phyloP scores from a whole-genome alignment of 2,888 invertebrate genomes.

The Lottia scabra region DNA sequence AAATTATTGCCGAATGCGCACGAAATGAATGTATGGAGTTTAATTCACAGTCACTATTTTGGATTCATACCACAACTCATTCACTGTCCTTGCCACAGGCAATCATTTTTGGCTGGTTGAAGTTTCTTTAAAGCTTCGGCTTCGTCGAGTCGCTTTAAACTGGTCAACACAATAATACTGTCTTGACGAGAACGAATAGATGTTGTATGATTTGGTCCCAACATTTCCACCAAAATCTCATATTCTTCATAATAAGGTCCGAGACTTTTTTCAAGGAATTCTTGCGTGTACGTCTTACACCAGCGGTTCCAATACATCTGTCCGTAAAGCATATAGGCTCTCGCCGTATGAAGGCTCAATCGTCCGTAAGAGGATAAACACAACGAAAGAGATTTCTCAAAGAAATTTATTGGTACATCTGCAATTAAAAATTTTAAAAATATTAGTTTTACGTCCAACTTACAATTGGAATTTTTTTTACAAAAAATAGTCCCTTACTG shows the following conservation, averaged over 20 bases:
- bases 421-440: slow-evolving; percentile 17
- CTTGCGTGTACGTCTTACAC: slow-evolving; percentile 10
- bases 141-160: slow-evolving; percentile 30
- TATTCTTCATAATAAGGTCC: slow-evolving; percentile 36
- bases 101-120: slow-evolving; percentile 26
- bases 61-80: neutral
- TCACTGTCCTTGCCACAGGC: neutral
- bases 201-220: slow-evolving; percentile 39
- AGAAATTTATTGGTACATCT: slow-evolving; percentile 39
- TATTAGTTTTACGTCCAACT: too few relatives aligned
- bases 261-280: slow-evolving; percentile 30
- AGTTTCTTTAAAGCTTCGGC: slow-evolving; percentile 26
- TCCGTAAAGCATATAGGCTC: slow-evolving; percentile 43
- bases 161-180: slow-evolving; percentile 44
- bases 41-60: too few relatives aligned
- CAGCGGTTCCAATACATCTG: slow-evolving; percentile 47
- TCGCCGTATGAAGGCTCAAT: slow-evolving; percentile 39
- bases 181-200: slow-evolving; percentile 45
- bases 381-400: slow-evolving; percentile 37
- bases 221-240: slow-evolving; percentile 38
- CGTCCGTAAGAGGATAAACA: slow-evolving; percentile 39
- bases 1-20: too few relatives aligned
- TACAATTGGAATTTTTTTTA: too few relatives aligned
- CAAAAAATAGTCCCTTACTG: too few relatives aligned
- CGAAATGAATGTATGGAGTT: too few relatives aligned